Base-by-base conservation (phyloP, 2,797 vertebrate genomes). In the Cynodonichthys magdalenae region DNA sequence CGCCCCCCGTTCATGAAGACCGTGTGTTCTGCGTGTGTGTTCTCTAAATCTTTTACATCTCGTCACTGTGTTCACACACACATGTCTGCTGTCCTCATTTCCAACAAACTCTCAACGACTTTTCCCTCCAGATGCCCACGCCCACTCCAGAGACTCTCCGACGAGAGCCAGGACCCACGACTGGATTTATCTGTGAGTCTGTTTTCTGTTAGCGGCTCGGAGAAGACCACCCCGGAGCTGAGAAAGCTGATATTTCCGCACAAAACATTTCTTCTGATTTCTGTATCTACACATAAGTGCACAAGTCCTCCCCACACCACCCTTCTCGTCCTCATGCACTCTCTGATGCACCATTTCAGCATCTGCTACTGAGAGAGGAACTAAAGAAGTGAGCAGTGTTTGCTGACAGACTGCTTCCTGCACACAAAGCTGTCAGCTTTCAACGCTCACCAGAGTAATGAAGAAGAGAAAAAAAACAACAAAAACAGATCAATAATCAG, bases 201-300 rank as follows among this genome's bases (percentile, higher is more conserved):
- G 63, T 64, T 59, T n/a, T 53, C 54, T 49, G 58, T 71, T 39
- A 3, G 10, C 36, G 36, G 12, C 19, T 69, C 60, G 54, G 72
- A 51, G 59, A 24, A 48, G 68, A 47, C 54, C 39, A 11, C 20
- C 70, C 51, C 59, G 4, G 19, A 63, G 55, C 71, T 15, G 54
- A 59, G 72, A 66, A 71, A 69, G 11, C 31, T 75, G 75, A 75
- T 64, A 59, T 67, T 73, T 72, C 83, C 74, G 86, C 87, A 90
- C 87, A 90, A 89, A 57, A 34, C 51, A 67, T 79, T 51, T 74
- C 71, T 63, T 76, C 49, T 76, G 54, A 80, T 81, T 77, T 74
- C 83, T 81, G 59, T 79, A 52, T 84, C 71, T 63, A 75, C 82
- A 77, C 75, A 68, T 28, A 74, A 74, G 74, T 77, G 82, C 77